A percentile compares a stretch with the other conserved stretches of the same genome.
These are phyloP conservation scores for Neodiprion lecontei DNA, from an alignment of 1,140 invertebrate species.

Conservation along the genomic window DNA sequence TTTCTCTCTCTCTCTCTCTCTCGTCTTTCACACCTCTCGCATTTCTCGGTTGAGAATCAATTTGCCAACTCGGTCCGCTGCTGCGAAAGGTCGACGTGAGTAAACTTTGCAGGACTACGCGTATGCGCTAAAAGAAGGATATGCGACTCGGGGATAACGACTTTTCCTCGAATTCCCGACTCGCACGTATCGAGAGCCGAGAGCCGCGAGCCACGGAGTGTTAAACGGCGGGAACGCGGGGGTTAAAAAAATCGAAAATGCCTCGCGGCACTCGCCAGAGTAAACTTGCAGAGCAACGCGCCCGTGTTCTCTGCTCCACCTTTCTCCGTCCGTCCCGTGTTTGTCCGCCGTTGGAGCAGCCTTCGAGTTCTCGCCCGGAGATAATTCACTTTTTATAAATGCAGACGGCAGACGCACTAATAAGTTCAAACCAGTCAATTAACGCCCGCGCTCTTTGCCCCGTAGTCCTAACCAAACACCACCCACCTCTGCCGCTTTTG, in stretches of 20 bases:
- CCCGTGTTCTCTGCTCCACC: background rate
- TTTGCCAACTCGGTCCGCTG: no score
- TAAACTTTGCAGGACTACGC: no score
- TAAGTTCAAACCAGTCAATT: slow-evolving; percentile 57
- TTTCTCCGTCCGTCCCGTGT: background rate
- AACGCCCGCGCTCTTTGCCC: slow-evolving; percentile 32
- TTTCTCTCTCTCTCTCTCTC: no score
- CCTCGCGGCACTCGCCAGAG: no score
- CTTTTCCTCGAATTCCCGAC: background rate
- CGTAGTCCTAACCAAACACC: slow-evolving; percentile 53
- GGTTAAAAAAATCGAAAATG: background rate
- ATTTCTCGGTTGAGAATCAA: no score
- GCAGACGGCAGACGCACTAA: slow-evolving; percentile 46
- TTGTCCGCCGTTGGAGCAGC: background rate
- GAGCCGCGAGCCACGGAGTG: background rate
- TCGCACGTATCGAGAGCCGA: background rate
- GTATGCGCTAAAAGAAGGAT: no score
- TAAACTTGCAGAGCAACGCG: background rate
- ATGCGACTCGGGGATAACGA: background rate
- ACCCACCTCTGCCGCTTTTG: no score
- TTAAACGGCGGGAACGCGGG: background rate
- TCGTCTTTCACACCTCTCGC: no score
- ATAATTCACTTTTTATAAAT: slow-evolving; percentile 42
- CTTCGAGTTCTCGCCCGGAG: background rate
- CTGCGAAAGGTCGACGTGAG: no score